These are phyloP conservation scores for Aplodontia rufa DNA, from an alignment of 2,113 vertebrate genomes.

Conservation along the genomic window DNA sequence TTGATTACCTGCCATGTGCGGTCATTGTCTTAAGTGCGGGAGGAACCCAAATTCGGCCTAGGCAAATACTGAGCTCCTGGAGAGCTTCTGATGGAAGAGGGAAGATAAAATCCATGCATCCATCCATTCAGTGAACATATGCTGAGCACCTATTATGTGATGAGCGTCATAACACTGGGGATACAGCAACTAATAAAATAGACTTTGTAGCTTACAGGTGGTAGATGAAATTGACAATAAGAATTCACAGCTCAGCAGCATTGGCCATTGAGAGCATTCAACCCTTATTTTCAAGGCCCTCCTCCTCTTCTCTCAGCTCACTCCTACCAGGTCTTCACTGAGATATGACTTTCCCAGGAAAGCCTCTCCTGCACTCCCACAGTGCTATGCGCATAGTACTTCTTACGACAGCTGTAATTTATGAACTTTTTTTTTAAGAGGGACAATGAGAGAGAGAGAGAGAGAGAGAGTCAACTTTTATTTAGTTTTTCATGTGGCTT, in stretches of 20 bases:
- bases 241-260: neutral
- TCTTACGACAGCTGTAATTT: neutral
- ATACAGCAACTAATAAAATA: neutral
- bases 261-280: neutral
- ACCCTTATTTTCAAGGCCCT: neutral
- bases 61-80: neutral
- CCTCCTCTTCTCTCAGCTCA: neutral
- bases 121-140: neutral
- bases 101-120: neutral
- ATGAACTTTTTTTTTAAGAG: neutral
- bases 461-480: no score
- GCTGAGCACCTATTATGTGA: neutral
- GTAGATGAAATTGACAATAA: neutral
- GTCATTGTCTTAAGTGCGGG: neutral
- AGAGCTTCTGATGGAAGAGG: neutral
- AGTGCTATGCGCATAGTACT: neutral
- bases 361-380: neutral
- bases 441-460: no score
- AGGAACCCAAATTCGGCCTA: neutral
- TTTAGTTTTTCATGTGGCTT: no score
- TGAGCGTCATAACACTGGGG: neutral
- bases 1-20: neutral
- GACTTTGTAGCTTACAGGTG: neutral
- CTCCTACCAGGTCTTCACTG: neutral
- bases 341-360: neutral